Evolutionary conservation across 2,888 invertebrate species (phyloP).

Genomic region (Hydrotaea cyrtoneurina): DNA sequence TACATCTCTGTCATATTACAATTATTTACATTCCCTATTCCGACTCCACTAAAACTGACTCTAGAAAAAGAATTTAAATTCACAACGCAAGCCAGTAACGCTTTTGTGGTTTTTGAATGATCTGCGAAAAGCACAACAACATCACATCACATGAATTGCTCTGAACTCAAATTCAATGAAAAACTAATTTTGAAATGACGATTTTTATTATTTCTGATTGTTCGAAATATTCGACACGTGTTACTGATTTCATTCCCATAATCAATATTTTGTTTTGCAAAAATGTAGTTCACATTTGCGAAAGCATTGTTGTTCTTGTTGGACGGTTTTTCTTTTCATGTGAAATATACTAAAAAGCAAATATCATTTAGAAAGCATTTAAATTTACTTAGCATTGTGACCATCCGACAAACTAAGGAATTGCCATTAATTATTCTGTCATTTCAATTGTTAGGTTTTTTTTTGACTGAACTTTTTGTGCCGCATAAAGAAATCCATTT

Average conservation of each 20-base stretch:
- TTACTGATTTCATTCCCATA: conserved; percentile 34
- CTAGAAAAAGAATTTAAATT: background rate
- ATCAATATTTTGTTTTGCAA: conserved; percentile 32
- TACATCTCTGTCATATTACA: background rate
- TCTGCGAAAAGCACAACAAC: conserved; percentile 38
- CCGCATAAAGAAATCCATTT: conserved; percentile 50
- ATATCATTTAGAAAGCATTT: conserved; percentile 48
- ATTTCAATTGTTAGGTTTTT: background rate
- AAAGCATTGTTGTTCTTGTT: background rate
- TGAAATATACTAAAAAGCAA: background rate
- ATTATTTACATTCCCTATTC: background rate
- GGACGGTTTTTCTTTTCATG: too few species aligned
- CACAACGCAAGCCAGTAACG: background rate
- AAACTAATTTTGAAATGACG: conserved; percentile 35
- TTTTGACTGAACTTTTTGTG: conserved; percentile 32
- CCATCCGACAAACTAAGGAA: background rate
- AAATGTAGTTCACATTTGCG: background rate
- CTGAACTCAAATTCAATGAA: conserved; percentile 18
- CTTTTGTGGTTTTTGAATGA: conserved; percentile 54
- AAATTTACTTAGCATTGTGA: background rate
- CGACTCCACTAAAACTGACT: background rate
- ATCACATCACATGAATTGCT: background rate
- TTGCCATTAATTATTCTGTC: background rate
- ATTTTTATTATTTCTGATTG: background rate
- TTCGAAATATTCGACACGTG: conserved; percentile 52